Base-by-base conservation (phyloP, 1,140 invertebrate genomes). In the Aradophagus sp. region DNA sequence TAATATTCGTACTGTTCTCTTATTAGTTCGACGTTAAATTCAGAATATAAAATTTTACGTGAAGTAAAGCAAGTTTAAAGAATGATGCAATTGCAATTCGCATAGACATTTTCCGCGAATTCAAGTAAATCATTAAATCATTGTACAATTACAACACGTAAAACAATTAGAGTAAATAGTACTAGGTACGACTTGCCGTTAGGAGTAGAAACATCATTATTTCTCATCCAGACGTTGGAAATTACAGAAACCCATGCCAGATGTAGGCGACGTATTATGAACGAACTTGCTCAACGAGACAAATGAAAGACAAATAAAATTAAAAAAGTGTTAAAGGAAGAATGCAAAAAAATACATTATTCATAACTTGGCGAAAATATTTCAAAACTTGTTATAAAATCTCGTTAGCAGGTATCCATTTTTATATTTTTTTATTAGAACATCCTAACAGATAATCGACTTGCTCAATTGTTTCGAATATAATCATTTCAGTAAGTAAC, bases 171-270 rank as follows among this genome's bases (percentile, higher is more conserved):
- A 52, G 32, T 23, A 36, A 52, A 58, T 53, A 59, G 19, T 27
- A 15, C 8, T 15, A 31, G 5, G 17, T 39, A 34, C 17, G 41
- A n/a, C 16, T 7, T 63, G 14, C 31, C 45, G 45, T 67, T 62
- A 38, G 36, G 29, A 27, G 32, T 50, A n/a, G 36, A 63, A 53
- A 59, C 44, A 56, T 65, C 53, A 53, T 71, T 71, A 63, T 59
- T 58, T 65, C 53, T 53, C 53, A 34, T 29, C 36, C 14, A 52
- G 44, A 59, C 45, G 52, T 52, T 35, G 67, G 17, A 70, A 71
- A 70, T 70, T 59, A 53, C 53, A 47, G 34, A 58, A 65, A 39
- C 39, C 17, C 13, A 59, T 59, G 53, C 59, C 59, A 71, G 53
- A 58, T 71, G 67, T 47, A 71, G 34, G 32, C 27, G 63, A 67